These are phyloP conservation scores for Deilephila porcellus DNA, from an alignment of 2,888 invertebrate species.

Conservation along the genomic window DNA sequence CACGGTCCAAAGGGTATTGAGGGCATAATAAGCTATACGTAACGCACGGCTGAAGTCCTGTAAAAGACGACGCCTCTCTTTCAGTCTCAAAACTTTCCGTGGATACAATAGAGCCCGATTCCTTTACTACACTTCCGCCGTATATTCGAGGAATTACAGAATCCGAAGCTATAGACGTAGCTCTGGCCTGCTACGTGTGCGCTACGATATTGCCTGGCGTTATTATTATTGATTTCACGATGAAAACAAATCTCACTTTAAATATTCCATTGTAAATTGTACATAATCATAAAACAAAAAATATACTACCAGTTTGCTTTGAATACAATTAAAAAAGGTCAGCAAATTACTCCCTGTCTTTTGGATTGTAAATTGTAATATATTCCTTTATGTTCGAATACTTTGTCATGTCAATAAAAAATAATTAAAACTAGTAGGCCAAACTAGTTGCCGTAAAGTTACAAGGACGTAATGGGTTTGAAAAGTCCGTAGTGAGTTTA, in stretches of 20 bases:
- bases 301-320: too few relatives aligned
- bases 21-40: too few relatives aligned
- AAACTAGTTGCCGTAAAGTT: conserved; percentile 1
- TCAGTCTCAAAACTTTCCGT: background rate
- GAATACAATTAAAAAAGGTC: background rate
- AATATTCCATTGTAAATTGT: too few relatives aligned
- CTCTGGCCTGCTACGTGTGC: background rate
- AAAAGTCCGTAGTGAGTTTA: conserved; percentile 3
- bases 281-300: too few relatives aligned
- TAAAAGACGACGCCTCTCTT: too few relatives aligned
- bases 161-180: background rate
- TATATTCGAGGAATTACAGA: background rate
- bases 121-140: background rate
- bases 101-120: background rate
- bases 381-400: background rate
- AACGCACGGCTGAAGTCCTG: too few relatives aligned
- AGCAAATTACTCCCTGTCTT: background rate
- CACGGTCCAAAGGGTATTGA: too few relatives aligned
- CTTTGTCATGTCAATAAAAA: background rate
- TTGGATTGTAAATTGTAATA: background rate
- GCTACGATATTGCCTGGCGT: background rate
- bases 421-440: background rate
- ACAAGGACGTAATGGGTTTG: conserved; percentile 3
- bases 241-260: too few relatives aligned
- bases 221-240: background rate